phyloP scores from a whole-genome alignment of 2,888 invertebrate genomes.

The Caenorhabditis sinica region DNA sequence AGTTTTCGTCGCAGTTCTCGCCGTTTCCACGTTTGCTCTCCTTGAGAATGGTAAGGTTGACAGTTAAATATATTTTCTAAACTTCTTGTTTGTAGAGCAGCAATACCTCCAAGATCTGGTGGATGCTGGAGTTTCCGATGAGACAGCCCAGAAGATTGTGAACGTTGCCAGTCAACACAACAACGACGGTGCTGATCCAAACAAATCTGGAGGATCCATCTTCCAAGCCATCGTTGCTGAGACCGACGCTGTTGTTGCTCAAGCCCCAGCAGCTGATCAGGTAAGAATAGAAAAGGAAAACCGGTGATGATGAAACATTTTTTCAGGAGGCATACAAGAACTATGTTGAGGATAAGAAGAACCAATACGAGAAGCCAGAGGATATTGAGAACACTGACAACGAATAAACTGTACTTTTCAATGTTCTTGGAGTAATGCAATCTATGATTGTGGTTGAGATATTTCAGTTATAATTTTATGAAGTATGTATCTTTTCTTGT shows the following conservation, averaged over 20 bases:
- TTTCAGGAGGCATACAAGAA: slow-evolving; percentile 46
- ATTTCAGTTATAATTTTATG: background rate
- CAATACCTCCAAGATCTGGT: slow-evolving; percentile 56
- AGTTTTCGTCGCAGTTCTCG: slow-evolving; percentile 37
- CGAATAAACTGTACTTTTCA: slow-evolving; percentile 7
- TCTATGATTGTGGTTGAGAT: slow-evolving; percentile 9
- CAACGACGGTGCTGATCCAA: slow-evolving; percentile 36
- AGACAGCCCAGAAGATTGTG: slow-evolving; percentile 50
- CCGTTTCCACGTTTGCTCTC: slow-evolving; percentile 32
- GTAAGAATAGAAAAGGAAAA: background rate
- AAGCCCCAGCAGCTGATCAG: slow-evolving; percentile 43
- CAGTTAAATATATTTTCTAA: too few relatives aligned
- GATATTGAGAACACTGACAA: background rate
- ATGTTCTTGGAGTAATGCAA: background rate
- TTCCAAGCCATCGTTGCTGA: slow-evolving; percentile 50
- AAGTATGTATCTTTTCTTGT: slow-evolving; percentile 10
- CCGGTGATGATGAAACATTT: background rate
- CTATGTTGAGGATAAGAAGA: slow-evolving; percentile 51
- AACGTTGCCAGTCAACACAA: slow-evolving; percentile 38
- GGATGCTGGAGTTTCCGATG: slow-evolving; percentile 47
- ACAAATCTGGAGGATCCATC: slow-evolving; percentile 41
- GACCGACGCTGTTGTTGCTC: slow-evolving; percentile 38
- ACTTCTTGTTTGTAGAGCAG: slow-evolving; percentile 29
- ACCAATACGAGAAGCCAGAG: slow-evolving; percentile 40
- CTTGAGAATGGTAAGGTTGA: slow-evolving; percentile 33